Percentiles rank a stretch among this genome's conserved stretches.
Evolutionary conservation across 2,888 invertebrate genomes (phyloP).

Genomic region (Philhelius pedissequus): DNA sequence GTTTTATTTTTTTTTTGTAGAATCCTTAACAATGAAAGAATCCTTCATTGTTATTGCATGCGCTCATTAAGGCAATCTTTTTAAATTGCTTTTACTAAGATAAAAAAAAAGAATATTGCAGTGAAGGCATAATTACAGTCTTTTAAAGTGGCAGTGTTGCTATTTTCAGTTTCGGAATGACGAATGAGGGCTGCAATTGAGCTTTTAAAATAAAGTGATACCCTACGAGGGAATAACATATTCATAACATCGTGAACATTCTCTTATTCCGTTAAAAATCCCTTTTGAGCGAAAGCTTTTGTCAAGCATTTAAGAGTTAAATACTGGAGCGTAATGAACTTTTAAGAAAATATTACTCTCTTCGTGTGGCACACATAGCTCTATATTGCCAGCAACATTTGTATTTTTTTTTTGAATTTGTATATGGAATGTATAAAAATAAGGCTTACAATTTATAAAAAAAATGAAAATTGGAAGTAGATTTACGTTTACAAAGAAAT

Average conservation of each 20-base stretch:
- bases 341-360: not conserved
- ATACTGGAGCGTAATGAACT: not conserved
- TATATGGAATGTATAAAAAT: no score
- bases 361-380: not conserved
- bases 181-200: not conserved
- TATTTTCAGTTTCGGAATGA: not conserved
- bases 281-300: slow-evolving; percentile 9
- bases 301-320: not conserved
- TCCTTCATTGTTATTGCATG: not conserved
- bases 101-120: not conserved
- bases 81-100: not conserved
- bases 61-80: not conserved
- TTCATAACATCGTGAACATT: not conserved
- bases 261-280: slow-evolving; percentile 39
- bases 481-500: no score
- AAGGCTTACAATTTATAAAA: no score
- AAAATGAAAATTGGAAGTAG: no score
- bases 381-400: not conserved
- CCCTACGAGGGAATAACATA: not conserved
- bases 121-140: not conserved
- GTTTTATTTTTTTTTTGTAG: not conserved
- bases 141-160: not conserved
- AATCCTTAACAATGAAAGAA: not conserved
- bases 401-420: not conserved
- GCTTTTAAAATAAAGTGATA: not conserved